Base-by-base conservation (phyloP, 1,140 invertebrate species). In the Daktulosphaira vitifoliae region DNA sequence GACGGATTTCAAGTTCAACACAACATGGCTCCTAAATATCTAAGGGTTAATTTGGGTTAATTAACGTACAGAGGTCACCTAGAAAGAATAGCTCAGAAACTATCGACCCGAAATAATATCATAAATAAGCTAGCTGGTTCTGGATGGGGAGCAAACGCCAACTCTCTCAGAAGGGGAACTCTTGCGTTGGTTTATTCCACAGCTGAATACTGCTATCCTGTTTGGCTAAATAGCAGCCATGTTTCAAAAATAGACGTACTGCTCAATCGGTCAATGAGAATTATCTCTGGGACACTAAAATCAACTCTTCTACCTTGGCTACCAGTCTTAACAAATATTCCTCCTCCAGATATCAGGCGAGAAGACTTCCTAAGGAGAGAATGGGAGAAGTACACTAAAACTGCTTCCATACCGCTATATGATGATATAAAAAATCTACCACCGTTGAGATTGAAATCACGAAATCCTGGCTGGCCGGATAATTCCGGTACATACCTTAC, bases 171-270 rank as follows among this genome's bases (percentile, higher is more conserved):
- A 66, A 68, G 39, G 66, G 29, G 11, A 33, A 44, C 67, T 22
- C 13, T 66, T 13, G 49, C 50, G 2, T 44, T 66, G 39, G 53
- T 65, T 22, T 68, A 68, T 51, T 66, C 67, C 13, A 46, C 65
- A n/a, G 52, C 67, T 25, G 67, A 68, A 54, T 66, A 68, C 46
- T 48, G 59, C 26, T 48, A 8, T 51, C 59, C 66, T 26, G 59
- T 65, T 22, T 68, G 62, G 62, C 20, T 38, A 37, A 59, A 62
- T 20, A 49, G 62, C 29, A n/a, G 29, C 13, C 64, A 56, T 56
- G 54, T 37, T 3, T 51, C 37, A 3, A 13, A 38, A 15, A 23
- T 44, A 16, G 65, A 56, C 56, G 51, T 39, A 4, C 20, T 18
- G n/a, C 51, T 66, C 20, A 59, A 66, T 18, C 15, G 54, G 3